A percentile compares a stretch with the other conserved stretches of the same genome.
These are phyloP conservation scores for Rallus crepitans DNA, from an alignment of 2,797 vertebrate species.

Conservation along the genomic window DNA sequence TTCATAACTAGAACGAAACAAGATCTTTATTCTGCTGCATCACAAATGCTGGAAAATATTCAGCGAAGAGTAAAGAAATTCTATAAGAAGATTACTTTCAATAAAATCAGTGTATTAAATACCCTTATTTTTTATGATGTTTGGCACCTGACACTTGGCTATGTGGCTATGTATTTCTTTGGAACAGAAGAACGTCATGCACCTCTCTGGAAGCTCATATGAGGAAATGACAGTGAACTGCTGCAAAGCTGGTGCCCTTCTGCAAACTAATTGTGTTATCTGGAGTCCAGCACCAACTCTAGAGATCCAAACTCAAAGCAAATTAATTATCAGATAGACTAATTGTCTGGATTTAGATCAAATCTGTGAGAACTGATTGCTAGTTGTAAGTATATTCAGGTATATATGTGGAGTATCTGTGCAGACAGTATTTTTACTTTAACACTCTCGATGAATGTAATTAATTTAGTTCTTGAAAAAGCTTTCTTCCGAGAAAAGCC, in stretches of 20 bases:
- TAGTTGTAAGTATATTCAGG: background rate
- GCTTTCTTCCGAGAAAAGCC: background rate
- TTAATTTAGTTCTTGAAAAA: conserved; percentile 37
- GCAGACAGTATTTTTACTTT: background rate
- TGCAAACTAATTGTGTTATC: background rate
- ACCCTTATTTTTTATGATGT: background rate
- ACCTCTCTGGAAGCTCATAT: background rate
- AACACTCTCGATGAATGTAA: background rate
- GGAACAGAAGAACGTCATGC: background rate
- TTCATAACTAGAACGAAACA: conserved; percentile 6
- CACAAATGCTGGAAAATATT: background rate
- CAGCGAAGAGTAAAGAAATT: background rate
- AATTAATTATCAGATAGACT: background rate
- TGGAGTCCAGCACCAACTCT: background rate
- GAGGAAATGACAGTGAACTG: background rate
- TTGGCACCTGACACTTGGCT: background rate
- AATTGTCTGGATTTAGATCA: background rate
- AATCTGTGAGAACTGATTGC: background rate
- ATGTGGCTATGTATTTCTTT: background rate
- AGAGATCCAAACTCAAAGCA: background rate
- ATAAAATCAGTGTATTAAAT: background rate
- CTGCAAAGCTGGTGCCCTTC: background rate
- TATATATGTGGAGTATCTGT: fast-evolving
- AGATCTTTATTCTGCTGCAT: conserved; percentile 13
- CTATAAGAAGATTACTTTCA: background rate